Conservation (phyloP, 2,888 invertebrate genomes). For the Abrostola triplasia region DNA sequence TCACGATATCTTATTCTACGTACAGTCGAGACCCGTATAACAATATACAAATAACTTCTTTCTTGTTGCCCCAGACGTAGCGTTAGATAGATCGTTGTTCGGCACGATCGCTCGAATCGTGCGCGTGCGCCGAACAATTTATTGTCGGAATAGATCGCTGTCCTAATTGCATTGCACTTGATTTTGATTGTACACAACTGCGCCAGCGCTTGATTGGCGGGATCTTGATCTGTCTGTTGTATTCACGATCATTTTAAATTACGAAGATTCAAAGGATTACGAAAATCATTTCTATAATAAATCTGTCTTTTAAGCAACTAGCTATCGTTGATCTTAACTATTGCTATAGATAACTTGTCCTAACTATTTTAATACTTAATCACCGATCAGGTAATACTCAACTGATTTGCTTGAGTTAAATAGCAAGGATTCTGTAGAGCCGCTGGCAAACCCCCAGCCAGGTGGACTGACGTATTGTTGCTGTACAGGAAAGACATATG, state of each 20-base stretch:
- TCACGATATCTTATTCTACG: constrained; percentile 9
- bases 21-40: constrained; percentile 4
- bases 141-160: constrained; percentile 48
- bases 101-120: constrained; percentile 56
- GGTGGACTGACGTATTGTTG: too few relatives aligned
- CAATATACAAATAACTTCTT: constrained; percentile 33
- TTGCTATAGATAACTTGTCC: too few relatives aligned
- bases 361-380: too few relatives aligned
- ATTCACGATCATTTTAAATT: constrained; percentile 33
- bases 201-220: constrained; percentile 37
- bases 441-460: too few relatives aligned
- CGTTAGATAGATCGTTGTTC: constrained; percentile 37
- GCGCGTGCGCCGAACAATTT: constrained; percentile 50
- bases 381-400: too few relatives aligned
- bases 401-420: too few relatives aligned
- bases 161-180: constrained; percentile 55
- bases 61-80: constrained; percentile 6
- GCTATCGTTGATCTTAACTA: too few relatives aligned
- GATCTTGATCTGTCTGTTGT: constrained; percentile 45
- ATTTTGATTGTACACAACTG: constrained; percentile 44
- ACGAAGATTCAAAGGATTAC: background rate
- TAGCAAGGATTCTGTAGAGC: too few relatives aligned
- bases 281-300: too few relatives aligned
- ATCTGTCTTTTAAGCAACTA: too few relatives aligned
- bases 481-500: too few relatives aligned